Percentiles rank a stretch among this genome's conserved stretches.
Conservation (phyloP, 2,888 invertebrate genomes). For the Dromius quadrimaculatus region DNA sequence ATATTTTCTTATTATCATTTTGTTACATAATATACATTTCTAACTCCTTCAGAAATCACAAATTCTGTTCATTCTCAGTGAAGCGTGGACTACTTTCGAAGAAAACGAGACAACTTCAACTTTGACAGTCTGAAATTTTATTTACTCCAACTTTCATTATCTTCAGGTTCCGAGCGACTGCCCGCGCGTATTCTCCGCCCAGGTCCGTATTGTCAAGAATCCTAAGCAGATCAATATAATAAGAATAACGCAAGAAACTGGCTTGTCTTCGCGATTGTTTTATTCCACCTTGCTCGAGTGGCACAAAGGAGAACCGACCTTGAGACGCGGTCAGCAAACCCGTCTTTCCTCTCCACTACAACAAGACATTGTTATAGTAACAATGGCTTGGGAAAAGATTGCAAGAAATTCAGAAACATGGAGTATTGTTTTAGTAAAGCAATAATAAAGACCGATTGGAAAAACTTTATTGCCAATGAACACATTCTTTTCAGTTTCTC, state of each 20-base stretch:
- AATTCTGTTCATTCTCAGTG: slow-evolving; percentile 15
- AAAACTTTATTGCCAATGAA: too few relatives aligned
- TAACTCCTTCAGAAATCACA: slow-evolving; percentile 22
- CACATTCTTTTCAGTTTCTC: too few relatives aligned
- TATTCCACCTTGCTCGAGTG: slow-evolving; percentile 46
- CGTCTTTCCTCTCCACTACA: neutral
- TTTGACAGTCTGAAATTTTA: slow-evolving; percentile 39
- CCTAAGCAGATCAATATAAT: slow-evolving; percentile 9
- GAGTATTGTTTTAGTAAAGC: too few relatives aligned
- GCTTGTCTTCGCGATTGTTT: slow-evolving; percentile 9
- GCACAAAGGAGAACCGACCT: slow-evolving; percentile 42
- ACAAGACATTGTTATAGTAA: slow-evolving; percentile 12
- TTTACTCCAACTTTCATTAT: slow-evolving; percentile 56
- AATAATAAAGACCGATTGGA: too few relatives aligned
- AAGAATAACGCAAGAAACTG: neutral
- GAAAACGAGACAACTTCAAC: slow-evolving; percentile 34
- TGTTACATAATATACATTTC: too few relatives aligned
- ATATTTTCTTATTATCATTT: too few relatives aligned
- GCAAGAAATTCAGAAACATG: slow-evolving; percentile 14
- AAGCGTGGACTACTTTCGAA: slow-evolving; percentile 11
- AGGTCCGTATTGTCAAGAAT: slow-evolving; percentile 4
- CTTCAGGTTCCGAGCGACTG: slow-evolving; percentile 56
- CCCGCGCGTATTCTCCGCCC: slow-evolving; percentile 26
- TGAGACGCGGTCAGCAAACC: slow-evolving; percentile 42
- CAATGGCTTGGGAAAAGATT: slow-evolving; percentile 26